Base-by-base conservation (phyloP, 2,888 invertebrate genomes). In the Ophion obscuratus region DNA sequence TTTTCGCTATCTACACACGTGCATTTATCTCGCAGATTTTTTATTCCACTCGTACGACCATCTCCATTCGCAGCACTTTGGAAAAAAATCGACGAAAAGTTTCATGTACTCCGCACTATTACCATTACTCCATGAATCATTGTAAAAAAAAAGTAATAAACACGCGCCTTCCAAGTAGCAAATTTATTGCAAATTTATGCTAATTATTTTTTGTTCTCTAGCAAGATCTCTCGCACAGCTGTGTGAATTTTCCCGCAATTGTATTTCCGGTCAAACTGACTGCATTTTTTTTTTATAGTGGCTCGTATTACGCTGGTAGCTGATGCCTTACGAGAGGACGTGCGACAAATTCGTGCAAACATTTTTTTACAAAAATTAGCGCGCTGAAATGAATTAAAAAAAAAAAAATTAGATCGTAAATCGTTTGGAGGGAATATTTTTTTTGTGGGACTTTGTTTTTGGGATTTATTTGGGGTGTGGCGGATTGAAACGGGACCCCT, bases 261-360 rank as follows among this genome's bases (percentile, higher is more conserved):
- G 36, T n/a, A 67, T 53, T 20, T 31, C 64, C 40, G 44, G 68
- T 73, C 61, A 74, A 81, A 31, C 53, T 68, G 57, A 78, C 70
- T 75, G 53, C n/a, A 59, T 40, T n/a, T 53, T 64, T 44, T 14
- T 53, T 53, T 53, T 53, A 78, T 59, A 74, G 64, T 82, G 31
- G 82, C 70, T 79, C 79, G 31, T 75, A 81, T 62, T 57, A 62
- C 40, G 53, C 44, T 70, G 27, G 78, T 85, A 78, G 78, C 66
- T 74, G 24, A 57, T 70, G 44, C 31, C 17, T 70, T 53, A 61
- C 14, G 24, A 44, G 82, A 57, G 67, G 47, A 53, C 66, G 57
- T 62, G 70, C 62, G 31, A 47, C 68, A 31, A 47, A 47, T 47
- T 36, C 20, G 20, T 53, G n/a, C 66, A 3, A 24, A 53, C n/a